phyloP scores from a whole-genome alignment of 2,888 invertebrate genomes.

The Danaus chrysippus region DNA sequence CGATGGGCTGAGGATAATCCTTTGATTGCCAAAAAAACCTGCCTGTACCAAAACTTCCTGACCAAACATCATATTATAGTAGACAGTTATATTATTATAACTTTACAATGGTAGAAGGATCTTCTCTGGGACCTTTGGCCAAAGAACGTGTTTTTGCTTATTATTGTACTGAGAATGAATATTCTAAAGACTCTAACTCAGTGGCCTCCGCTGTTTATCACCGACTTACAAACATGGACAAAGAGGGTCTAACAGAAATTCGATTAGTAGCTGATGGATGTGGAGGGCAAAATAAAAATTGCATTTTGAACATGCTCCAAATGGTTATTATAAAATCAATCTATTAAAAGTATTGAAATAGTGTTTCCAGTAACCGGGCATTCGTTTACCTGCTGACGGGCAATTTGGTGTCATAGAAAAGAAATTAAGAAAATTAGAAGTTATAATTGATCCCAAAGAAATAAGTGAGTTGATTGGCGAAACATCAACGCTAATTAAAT shows the following conservation, averaged over 20 bases:
- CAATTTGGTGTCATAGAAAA: slow-evolving; percentile 22
- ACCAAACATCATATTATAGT: slow-evolving; percentile 17
- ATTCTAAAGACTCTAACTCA: too few species aligned
- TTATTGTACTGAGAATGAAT: too few species aligned
- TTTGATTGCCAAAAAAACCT: slow-evolving; percentile 26
- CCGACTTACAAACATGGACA: too few species aligned
- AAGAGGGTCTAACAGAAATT: slow-evolving; percentile 29
- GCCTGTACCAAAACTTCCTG: slow-evolving; percentile 20
- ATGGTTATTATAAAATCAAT: slow-evolving; percentile 31
- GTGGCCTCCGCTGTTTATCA: too few species aligned
- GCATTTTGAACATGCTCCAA: slow-evolving; percentile 33
- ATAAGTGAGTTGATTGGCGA: slow-evolving; percentile 15
- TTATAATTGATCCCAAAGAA: slow-evolving; percentile 18
- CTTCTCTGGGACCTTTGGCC: too few species aligned
- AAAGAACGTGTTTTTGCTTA: too few species aligned
- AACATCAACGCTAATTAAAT: slow-evolving; percentile 20
- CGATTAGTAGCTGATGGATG: slow-evolving; percentile 35
- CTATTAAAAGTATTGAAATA: slow-evolving; percentile 19
- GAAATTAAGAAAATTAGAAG: slow-evolving; percentile 15
- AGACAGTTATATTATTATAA: slow-evolving; percentile 18
- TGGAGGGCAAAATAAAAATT: slow-evolving; percentile 37
- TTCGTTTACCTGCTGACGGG: slow-evolving; percentile 24
- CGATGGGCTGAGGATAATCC: slow-evolving; percentile 16
- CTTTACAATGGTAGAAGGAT: too few species aligned
- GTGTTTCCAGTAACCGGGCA: slow-evolving; percentile 33